Evolutionary conservation across 2,888 invertebrate species (phyloP), one percentile per base, ranked within the genome.

Genomic region (Thymelicus lineola): DNA sequence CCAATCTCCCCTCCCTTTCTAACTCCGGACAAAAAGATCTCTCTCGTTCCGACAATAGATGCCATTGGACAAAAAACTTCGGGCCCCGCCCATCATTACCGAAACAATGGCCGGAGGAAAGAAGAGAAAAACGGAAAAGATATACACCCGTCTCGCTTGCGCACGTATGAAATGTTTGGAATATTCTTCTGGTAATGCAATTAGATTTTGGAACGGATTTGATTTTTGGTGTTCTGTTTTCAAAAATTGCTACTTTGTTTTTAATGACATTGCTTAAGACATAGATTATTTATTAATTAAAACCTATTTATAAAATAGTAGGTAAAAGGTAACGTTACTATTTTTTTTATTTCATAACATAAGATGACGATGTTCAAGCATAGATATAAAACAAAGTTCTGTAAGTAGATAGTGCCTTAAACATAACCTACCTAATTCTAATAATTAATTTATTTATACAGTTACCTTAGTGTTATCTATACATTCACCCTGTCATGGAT

Each of bases 41-140:
- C 45, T 55, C 42, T 75, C 81, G 65, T 62, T 87, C 82, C 45
- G 59, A 36, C 85, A 62, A 48, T 70, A 38, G 42, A 46, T 74
- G 73, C 72, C 79, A 88, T 88, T 88, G 86, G 88, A 70, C 73
- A 76, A 81, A 86, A 87, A 86, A 85, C 77, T 85, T 83, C 76
- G 60, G 42, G 76, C 80, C 79, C 80, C 88, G 85, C 88, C 88
- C 85, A 78, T 77, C 75, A 76, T 80, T 79, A 79, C 73, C 74
- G 76, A 82, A 81, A 87, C 87, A 88, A 87, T 86, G 80, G 82
- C 72, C 74, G 65, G 75, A 67, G 75, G 74, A 76, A 80, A 80
- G 81, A 83, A 73, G 73, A 77, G 77, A 75, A 75, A 77, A 76
- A 77, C 53, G 73, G 73, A 73, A 74, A 74, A 70, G 73, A 68